Evolutionary conservation across 2,888 invertebrate species (phyloP).

Genomic region (Trachelus stipa): DNA sequence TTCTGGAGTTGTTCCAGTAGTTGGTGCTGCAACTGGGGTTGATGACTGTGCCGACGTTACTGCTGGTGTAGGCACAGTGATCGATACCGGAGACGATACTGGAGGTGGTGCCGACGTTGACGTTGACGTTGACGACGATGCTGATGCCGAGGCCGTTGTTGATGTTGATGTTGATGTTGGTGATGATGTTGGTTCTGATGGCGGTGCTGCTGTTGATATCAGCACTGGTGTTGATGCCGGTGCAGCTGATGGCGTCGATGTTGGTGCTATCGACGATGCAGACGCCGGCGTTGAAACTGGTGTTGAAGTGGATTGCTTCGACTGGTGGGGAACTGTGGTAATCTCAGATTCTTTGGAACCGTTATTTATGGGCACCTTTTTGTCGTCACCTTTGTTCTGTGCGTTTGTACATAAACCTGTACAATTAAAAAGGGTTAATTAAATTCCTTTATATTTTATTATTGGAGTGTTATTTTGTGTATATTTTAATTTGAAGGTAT

Average conservation of each 20-base stretch:
- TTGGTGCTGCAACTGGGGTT: constrained; percentile 16
- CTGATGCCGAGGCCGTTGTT: neutral
- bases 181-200: constrained; percentile 8
- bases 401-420: constrained; percentile 14
- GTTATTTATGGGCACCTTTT: constrained; percentile 50
- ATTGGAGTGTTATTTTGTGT: neutral
- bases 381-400: constrained; percentile 57
- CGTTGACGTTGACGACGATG: neutral
- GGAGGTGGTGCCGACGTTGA: neutral
- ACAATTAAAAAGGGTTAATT: neutral
- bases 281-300: constrained; percentile 2
- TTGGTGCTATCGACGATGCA: neutral
- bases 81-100: neutral
- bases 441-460: neutral
- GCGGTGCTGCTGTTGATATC: constrained; percentile 11
- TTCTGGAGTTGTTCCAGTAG: constrained; percentile 18
- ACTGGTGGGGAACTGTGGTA: constrained; percentile 7
- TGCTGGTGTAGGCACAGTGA: neutral
- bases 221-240: constrained; percentile 3
- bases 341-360: constrained; percentile 49
- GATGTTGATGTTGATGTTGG: neutral
- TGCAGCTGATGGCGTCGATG: constrained; percentile 8
- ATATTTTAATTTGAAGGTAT: neutral
- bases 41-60: constrained; percentile 17
- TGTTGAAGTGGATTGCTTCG: neutral